A percentile compares a stretch with the other conserved stretches of the same genome.
Evolutionary conservation across 1,140 invertebrate species (phyloP).

Genomic region (Scaptomyza montana): DNA sequence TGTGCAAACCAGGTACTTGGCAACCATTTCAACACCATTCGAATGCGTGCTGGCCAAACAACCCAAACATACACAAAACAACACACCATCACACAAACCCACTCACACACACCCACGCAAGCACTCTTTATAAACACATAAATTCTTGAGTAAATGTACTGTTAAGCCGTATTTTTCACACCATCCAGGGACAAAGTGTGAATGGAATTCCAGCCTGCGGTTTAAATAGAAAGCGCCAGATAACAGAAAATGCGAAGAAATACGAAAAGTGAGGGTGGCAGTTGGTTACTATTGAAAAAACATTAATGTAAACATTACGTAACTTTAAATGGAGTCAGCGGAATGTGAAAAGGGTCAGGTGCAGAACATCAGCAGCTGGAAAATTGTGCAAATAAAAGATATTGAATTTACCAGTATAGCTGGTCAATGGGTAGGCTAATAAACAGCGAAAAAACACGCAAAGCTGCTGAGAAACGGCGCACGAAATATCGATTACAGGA

Average conservation of each 20-base stretch:
- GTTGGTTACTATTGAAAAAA: conserved; percentile 48
- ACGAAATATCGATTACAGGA: conserved; percentile 63
- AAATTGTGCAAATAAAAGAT: conserved; percentile 73
- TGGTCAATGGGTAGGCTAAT: conserved; percentile 54
- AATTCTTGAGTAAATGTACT: conserved; percentile 75
- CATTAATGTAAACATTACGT: conserved; percentile 53
- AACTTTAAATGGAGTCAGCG: conserved; percentile 41
- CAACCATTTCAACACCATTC: background rate
- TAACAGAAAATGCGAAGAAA: conserved; percentile 1
- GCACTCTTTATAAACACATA: conserved; percentile 66
- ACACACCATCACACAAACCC: background rate
- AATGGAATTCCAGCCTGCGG: conserved; percentile 48
- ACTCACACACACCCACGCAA: background rate
- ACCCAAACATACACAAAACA: background rate
- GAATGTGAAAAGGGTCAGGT: background rate
- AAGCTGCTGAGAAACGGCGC: conserved; percentile 23
- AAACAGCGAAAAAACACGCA: conserved; percentile 66
- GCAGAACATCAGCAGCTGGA: conserved; percentile 14
- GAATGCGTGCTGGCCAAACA: background rate
- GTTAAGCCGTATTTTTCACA: conserved; percentile 73
- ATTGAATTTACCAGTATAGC: conserved; percentile 64
- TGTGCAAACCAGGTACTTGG: conserved; percentile 26
- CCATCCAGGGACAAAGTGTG: conserved; percentile 57
- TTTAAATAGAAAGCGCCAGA: conserved; percentile 14
- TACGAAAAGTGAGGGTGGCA: background rate